A percentile compares a stretch with the other conserved stretches of the same genome.
phyloP scores from a whole-genome alignment of 2,797 vertebrate genomes.

The Pseudocheirus occidentalis region DNA sequence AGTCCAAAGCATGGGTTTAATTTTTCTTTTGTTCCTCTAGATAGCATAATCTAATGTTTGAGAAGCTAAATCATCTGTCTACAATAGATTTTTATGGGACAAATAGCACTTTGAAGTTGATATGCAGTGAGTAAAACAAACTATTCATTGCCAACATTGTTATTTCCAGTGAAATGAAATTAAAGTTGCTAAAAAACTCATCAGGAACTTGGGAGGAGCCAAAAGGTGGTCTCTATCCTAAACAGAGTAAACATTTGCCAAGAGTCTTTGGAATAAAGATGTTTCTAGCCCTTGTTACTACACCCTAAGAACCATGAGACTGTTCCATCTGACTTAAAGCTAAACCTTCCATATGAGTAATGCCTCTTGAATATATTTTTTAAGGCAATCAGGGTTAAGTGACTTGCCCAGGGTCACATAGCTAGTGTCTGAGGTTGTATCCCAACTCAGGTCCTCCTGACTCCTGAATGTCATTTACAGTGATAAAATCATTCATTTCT shows the following conservation, averaged over 20 bases:
- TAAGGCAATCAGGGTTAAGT: too few relatives aligned
- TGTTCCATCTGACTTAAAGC: background rate
- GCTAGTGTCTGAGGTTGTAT: background rate
- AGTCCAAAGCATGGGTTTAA: background rate
- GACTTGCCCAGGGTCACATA: background rate
- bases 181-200: background rate
- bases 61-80: background rate
- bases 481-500: background rate
- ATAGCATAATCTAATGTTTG: rapidly evolving
- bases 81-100: background rate
- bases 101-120: background rate
- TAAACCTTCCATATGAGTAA: background rate
- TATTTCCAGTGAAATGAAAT: background rate
- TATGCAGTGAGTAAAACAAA: background rate
- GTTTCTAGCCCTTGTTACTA: background rate
- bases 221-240: background rate
- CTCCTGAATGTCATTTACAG: background rate
- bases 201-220: background rate
- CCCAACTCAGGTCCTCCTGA: background rate
- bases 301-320: background rate
- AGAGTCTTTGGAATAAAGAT: background rate
- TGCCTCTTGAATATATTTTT: background rate
- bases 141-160: background rate
- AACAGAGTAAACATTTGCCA: background rate
- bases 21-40: background rate